These are phyloP conservation scores for Rhynchophorus ferrugineus DNA, from an alignment of 1,140 invertebrate genomes.

Conservation along the genomic window DNA sequence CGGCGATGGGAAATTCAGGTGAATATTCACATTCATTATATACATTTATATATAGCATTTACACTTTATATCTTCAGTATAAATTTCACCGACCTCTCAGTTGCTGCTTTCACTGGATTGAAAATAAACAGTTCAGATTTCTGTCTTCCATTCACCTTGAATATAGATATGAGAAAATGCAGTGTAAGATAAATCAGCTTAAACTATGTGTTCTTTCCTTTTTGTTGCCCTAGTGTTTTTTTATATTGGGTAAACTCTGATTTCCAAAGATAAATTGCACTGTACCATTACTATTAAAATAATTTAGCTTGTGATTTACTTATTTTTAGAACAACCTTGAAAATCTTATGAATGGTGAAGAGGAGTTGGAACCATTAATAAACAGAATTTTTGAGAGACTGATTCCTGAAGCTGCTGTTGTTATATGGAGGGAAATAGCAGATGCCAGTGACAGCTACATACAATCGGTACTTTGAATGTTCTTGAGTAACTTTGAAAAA, in stretches of 20 bases:
- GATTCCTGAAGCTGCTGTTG: constrained; percentile 6
- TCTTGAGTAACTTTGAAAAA: too few relatives aligned
- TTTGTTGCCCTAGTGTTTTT: too few relatives aligned
- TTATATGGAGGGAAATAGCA: constrained; percentile 9
- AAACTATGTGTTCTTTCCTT: too few relatives aligned
- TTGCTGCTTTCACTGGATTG: not conserved
- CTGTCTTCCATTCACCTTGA: too few relatives aligned
- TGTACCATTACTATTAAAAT: too few relatives aligned
- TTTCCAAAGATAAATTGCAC: too few relatives aligned
- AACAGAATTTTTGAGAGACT: constrained; percentile 1
- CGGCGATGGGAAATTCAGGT: constrained; percentile 6
- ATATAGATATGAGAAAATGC: too few relatives aligned
- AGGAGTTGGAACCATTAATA: constrained; percentile 12
- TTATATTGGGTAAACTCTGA: too few relatives aligned
- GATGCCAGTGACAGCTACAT: constrained; percentile 4
- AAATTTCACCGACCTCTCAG: constrained; percentile 6
- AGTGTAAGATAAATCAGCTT: too few relatives aligned
- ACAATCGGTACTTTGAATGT: constrained; percentile 1
- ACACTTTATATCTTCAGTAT: constrained; percentile 4
- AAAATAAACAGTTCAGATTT: constrained; percentile 2
- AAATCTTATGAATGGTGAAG: constrained; percentile 15
- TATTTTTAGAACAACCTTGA: constrained; percentile 12
- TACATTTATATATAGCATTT: not conserved
- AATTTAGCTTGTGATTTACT: too few relatives aligned
- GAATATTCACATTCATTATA: too few relatives aligned